Conservation (phyloP, 53 echinoderm and acorn worm genomes). For the Pentamera pediparva region DNA sequence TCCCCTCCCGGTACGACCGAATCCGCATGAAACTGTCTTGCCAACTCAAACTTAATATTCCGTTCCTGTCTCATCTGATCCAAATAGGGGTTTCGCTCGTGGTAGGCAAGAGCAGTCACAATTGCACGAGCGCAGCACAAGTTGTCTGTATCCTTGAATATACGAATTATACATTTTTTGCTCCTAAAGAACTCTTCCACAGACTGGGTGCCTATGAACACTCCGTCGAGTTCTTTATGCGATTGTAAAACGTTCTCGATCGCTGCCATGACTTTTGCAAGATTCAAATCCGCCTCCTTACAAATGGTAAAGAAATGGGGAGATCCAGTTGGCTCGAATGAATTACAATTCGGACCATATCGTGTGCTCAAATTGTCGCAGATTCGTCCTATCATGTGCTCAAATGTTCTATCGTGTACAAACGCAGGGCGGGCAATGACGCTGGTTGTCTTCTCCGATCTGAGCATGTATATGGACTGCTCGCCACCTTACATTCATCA, state of each 20-base stretch:
- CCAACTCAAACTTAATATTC: slow-evolving; percentile 21
- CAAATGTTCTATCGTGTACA: no score
- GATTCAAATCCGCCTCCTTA: slow-evolving; percentile 1
- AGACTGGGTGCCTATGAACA: slow-evolving; percentile 1
- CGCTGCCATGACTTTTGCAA: background rate
- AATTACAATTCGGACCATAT: slow-evolving; percentile 1
- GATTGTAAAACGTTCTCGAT: slow-evolving; percentile 23
- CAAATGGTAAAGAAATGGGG: slow-evolving; percentile 24
- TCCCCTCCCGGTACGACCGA: slow-evolving; percentile 24
- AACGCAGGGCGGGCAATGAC: no score
- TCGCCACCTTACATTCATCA: no score
- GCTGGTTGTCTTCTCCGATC: no score
- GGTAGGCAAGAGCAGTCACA: slow-evolving; percentile 46
- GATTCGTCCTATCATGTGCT: background rate
- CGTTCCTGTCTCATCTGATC: slow-evolving; percentile 21
- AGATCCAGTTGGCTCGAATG: slow-evolving; percentile 15
- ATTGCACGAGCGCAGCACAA: slow-evolving; percentile 53
- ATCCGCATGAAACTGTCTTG: slow-evolving; percentile 27
- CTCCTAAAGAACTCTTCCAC: slow-evolving; percentile 14
- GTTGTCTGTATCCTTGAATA: slow-evolving; percentile 14
- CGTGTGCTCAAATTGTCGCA: background rate
- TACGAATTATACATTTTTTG: background rate
- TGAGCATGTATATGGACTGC: no score
- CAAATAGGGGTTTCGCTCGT: slow-evolving; percentile 41
- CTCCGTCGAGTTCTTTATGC: background rate